Evolutionary conservation across 2,888 invertebrate species (phyloP).

Genomic region (Lochmaea crataegi): DNA sequence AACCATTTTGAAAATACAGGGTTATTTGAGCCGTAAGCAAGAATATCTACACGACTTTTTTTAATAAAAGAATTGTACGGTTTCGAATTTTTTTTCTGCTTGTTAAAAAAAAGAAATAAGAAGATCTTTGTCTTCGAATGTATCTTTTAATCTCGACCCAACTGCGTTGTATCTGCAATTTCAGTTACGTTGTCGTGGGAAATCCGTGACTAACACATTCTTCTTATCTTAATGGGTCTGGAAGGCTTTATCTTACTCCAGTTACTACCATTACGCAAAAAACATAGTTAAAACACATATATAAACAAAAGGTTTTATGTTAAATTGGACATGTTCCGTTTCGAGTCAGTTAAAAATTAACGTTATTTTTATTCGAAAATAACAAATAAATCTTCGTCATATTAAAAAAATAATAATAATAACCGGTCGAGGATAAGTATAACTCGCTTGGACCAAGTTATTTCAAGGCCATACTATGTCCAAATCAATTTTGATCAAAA

Average conservation of each 20-base stretch:
- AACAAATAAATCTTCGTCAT: too few relatives aligned
- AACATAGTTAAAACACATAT: not conserved
- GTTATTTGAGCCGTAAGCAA: too few relatives aligned
- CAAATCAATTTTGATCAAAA: too few relatives aligned
- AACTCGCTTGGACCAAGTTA: too few relatives aligned
- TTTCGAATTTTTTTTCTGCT: not conserved
- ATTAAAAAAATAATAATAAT: not conserved
- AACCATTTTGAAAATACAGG: too few relatives aligned
- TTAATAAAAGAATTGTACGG: not conserved
- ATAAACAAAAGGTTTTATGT: not conserved
- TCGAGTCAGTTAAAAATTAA: not conserved
- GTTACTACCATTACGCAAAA: slow-evolving; percentile 21
- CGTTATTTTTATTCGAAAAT: not conserved
- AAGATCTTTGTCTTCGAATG: not conserved
- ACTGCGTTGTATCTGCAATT: slow-evolving; percentile 23
- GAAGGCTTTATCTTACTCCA: slow-evolving; percentile 27
- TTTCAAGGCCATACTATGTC: too few relatives aligned
- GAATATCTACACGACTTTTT: too few relatives aligned
- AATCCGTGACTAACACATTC: slow-evolving; percentile 35
- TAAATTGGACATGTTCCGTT: not conserved
- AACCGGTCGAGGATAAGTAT: not conserved
- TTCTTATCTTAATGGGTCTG: slow-evolving; percentile 30
- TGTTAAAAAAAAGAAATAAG: not conserved
- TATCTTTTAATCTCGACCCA: slow-evolving; percentile 16
- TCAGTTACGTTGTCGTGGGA: slow-evolving; percentile 26